Conservation (phyloP, 2,113 vertebrate species). For the Chloropsis cyanopogon region DNA sequence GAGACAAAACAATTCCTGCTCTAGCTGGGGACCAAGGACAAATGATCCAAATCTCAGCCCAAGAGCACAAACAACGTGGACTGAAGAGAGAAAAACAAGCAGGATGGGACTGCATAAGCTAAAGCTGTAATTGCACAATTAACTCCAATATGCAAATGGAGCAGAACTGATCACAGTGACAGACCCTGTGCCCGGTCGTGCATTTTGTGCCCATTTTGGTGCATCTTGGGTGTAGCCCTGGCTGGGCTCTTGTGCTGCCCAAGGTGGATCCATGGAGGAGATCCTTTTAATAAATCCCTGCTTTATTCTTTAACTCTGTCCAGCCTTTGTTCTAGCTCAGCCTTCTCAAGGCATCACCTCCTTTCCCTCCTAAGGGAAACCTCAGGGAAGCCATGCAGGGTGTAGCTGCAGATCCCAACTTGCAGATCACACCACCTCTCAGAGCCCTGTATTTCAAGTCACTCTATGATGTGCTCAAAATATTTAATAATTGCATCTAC, state of each 20-base stretch:
- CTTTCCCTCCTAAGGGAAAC: background rate
- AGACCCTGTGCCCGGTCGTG: fast-evolving
- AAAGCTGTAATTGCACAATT: fast-evolving
- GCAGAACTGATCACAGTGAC: background rate
- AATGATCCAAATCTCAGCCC: background rate
- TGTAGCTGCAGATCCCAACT: background rate
- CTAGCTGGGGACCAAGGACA: background rate
- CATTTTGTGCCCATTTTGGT: background rate
- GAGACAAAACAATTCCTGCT: background rate
- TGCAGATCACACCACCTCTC: background rate
- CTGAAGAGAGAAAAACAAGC: background rate
- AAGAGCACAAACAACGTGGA: background rate
- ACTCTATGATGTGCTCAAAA: background rate
- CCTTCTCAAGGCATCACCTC: background rate
- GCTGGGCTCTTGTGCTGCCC: background rate
- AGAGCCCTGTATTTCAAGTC: background rate
- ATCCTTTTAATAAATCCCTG: background rate
- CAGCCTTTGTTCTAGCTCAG: background rate
- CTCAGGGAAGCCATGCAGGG: background rate
- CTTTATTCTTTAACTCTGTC: background rate
- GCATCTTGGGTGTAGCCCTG: background rate
- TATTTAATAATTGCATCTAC: background rate
- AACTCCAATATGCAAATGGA: background rate
- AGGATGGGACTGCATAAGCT: background rate
- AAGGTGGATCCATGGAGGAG: background rate